These are phyloP conservation scores for Brachionus angularis DNA, from an alignment of 1,140 invertebrate species.

Conservation along the genomic window DNA sequence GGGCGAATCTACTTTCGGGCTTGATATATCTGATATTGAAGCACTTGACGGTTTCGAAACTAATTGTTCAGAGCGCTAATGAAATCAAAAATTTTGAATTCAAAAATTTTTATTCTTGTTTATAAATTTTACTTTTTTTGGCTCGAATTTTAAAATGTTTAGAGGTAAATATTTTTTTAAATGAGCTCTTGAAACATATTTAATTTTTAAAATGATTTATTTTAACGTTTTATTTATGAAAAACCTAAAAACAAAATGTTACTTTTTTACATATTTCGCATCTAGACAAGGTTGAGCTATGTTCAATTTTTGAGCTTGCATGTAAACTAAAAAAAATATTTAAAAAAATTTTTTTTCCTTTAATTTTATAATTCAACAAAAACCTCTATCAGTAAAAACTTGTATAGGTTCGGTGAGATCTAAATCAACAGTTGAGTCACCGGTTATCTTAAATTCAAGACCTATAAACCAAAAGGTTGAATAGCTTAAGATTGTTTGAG, in stretches of 20 bases:
- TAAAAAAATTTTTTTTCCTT: neutral
- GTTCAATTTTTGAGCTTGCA: constrained; percentile 38
- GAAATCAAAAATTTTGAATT: neutral
- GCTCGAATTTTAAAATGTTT: constrained; percentile 30
- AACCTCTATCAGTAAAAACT: constrained; percentile 39
- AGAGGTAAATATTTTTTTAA: constrained; percentile 42
- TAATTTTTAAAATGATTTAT: neutral
- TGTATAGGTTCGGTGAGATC: constrained; percentile 41
- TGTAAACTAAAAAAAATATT: constrained; percentile 18
- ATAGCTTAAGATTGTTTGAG: neutral
- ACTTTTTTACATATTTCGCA: constrained; percentile 43
- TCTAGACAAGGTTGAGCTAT: constrained; percentile 5
- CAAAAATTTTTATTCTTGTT: neutral
- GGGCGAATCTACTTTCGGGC: too few relatives aligned
- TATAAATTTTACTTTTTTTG: neutral
- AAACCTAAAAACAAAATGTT: neutral
- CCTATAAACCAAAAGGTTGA: constrained; percentile 40
- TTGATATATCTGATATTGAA: too few relatives aligned
- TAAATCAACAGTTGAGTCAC: constrained; percentile 24
- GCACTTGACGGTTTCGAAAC: too few relatives aligned
- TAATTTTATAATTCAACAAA: neutral
- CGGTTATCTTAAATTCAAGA: neutral
- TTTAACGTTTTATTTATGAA: too few relatives aligned
- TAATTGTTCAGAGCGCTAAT: neutral
- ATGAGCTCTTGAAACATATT: constrained; percentile 11